A percentile compares a stretch with the other conserved stretches of the same genome.
These are phyloP conservation scores for Drosophila baimaii DNA, from an alignment of 1,140 invertebrate genomes.

Conservation along the genomic window DNA sequence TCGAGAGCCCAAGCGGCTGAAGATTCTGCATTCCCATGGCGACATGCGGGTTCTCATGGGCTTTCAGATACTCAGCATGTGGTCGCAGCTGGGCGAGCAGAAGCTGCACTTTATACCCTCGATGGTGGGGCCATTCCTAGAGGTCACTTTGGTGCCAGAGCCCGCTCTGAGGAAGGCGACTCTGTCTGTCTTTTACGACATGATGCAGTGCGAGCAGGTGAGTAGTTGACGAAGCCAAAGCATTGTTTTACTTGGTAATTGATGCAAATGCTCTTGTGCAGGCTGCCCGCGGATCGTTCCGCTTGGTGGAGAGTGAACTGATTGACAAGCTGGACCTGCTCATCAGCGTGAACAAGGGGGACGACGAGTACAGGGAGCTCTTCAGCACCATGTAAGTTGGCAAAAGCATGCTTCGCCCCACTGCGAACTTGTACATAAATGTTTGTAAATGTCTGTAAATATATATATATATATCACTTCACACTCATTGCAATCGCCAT, in stretches of 20 bases:
- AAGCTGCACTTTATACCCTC: conserved; percentile 95
- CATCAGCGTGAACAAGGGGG: conserved; percentile 96
- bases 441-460: conserved; percentile 55
- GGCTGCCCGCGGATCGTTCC: conserved; percentile 87
- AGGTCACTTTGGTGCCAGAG: conserved; percentile 96
- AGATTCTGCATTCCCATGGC: conserved; percentile 92
- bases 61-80: conserved; percentile 96
- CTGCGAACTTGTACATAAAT: conserved; percentile 25
- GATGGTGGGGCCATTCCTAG: conserved; percentile 96
- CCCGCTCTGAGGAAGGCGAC: conserved; percentile 94
- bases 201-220: conserved; percentile 97
- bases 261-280: conserved; percentile 24
- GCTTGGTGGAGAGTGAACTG: conserved; percentile 94
- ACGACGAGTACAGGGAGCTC: conserved; percentile 95
- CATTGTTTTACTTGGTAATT: not conserved
- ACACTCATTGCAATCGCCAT: conserved; percentile 76
- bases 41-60: conserved; percentile 97
- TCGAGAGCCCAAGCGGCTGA: conserved; percentile 90
- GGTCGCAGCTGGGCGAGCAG: conserved; percentile 92
- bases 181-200: conserved; percentile 97
- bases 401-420: not conserved
- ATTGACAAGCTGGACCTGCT: conserved; percentile 97
- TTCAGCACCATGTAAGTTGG: conserved; percentile 97
- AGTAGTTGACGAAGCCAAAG: not conserved
- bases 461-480: conserved; percentile 64